Conservation (phyloP, 2,888 invertebrate genomes). For the Cantharis rustica region DNA sequence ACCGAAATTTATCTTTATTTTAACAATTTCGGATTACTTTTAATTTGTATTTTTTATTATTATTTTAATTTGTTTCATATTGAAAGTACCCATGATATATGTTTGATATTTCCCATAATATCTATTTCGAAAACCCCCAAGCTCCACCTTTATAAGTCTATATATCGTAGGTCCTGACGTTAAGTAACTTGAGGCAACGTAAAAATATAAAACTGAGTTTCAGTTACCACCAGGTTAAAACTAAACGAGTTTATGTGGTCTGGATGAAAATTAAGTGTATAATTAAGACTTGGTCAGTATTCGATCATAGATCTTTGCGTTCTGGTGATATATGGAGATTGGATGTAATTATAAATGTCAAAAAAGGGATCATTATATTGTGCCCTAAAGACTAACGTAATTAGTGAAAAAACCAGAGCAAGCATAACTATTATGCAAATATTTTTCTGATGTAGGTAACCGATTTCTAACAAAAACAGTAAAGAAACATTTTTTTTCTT, state of each 20-base stretch:
- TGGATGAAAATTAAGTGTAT: conserved; percentile 12
- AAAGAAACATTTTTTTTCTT: neutral
- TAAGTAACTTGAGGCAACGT: conserved; percentile 24
- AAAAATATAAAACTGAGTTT: conserved; percentile 16
- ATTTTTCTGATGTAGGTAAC: neutral
- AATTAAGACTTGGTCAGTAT: neutral
- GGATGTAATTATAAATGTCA: conserved; percentile 12
- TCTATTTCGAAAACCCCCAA: conserved; percentile 30
- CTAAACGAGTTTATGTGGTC: neutral
- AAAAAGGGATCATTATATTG: conserved; percentile 18
- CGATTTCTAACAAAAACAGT: neutral
- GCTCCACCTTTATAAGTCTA: conserved; percentile 46
- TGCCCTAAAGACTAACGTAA: conserved; percentile 17
- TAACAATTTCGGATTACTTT: neutral
- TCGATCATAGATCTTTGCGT: conserved; percentile 16
- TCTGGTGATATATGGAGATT: conserved; percentile 23
- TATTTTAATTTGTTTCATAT: neutral
- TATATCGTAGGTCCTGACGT: conserved; percentile 42
- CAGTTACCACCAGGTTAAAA: neutral
- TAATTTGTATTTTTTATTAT: neutral
- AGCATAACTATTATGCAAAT: conserved; percentile 1
- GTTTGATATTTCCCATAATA: conserved; percentile 20
- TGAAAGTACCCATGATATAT: conserved; percentile 6
- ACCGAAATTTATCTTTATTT: neutral
- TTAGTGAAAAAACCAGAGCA: neutral